Base-by-base conservation (phyloP, 2,888 invertebrate genomes). In the Chrysolina haemoptera region DNA sequence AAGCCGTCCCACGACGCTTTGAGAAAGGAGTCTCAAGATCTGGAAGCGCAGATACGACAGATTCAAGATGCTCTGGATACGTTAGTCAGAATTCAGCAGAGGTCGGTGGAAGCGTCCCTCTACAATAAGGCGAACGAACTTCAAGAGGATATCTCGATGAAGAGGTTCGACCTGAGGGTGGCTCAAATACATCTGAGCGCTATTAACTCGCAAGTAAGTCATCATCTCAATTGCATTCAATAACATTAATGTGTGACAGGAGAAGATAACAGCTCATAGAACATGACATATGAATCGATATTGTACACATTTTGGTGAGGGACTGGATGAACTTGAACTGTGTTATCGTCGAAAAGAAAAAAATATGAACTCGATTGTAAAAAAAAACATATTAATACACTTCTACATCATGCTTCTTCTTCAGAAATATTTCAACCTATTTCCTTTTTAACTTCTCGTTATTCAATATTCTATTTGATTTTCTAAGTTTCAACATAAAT, bases 41-140 rank as follows among this genome's bases (percentile, higher is more conserved):
- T 97, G 76, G 96, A 97, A 84, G 89, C 93, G 75, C 96, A 97
- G 89, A 96, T 97, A 84, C 94, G 95, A 85, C 95, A 96, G 86
- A 91, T 95, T 79, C 93, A 96, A 90, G 98, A 98, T 81, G 91
- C 95, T 67, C 90, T 97, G 81, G 96, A 97, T 84, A 91, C 94
- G 0, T 90, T 98, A 79, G 90, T 93, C 78, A 93, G 97, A 81
- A 92, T 96, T 85, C 98, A 98, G 85, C 90, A 90, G 80, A 90
- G 93, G 70, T 92, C 92, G 76, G 90, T 95, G 79, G 97, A 97
- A 87, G 94, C 93, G 78, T 94, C 94, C 85, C 90, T 96, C 74
- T 96, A 93, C 89, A 96, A 95, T 88, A 98, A 98, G 91, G 97
- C 96, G 82, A 97, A 97, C 88, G 98, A 98, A 89, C 91, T 98